Evolutionary conservation across 2,888 invertebrate species (phyloP), one percentile per base, ranked within the genome.

Genomic region (Apomyelois bistriatella): DNA sequence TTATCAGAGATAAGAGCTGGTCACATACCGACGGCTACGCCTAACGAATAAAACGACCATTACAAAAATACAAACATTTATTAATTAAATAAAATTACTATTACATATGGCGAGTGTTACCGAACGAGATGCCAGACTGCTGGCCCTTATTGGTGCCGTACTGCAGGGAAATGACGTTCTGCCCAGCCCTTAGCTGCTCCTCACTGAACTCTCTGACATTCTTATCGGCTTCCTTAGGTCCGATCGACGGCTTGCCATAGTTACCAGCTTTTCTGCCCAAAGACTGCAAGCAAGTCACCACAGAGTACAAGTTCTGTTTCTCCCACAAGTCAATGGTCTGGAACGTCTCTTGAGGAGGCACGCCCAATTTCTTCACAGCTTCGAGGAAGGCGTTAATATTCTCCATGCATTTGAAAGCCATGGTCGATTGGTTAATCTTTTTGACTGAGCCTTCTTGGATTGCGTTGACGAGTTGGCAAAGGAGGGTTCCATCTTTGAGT

Each of bases 251-350:
- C 79, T 96, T 94, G 30, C 96, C 96, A 70, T 92, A 96, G 75
- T 94, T 94, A 28, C 94, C 94, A 48, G 95, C 96, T 93, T 99
- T 99, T 85, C 99, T 93, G 43, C 98, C 99, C 60, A 99, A 91
- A 0, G 99, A 97, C 80, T 98, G 97, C 61, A 99, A 90, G 79
- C 98, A 98, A 72, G 96, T 96, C 52, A 99, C 95, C 35, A 99
- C 99, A n/a, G 98, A 97, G 79, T 97, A 97, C 57, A 99, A 93
- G 82, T 99, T 99, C 85, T 98, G 97, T 75, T 94, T 93, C 85
- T 99, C 99, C 96, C 98, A 99, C 51, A 99, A 93, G 84, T 99
- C 99, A 46, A 98, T 98, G n/a, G 98, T 99, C 87, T 98, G 98
- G 93, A 99, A 99, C 35, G 96, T 95, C 85, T 99, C 99, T 75